phyloP scores from a whole-genome alignment of 2,888 invertebrate genomes.

The Drosophila histrio region DNA sequence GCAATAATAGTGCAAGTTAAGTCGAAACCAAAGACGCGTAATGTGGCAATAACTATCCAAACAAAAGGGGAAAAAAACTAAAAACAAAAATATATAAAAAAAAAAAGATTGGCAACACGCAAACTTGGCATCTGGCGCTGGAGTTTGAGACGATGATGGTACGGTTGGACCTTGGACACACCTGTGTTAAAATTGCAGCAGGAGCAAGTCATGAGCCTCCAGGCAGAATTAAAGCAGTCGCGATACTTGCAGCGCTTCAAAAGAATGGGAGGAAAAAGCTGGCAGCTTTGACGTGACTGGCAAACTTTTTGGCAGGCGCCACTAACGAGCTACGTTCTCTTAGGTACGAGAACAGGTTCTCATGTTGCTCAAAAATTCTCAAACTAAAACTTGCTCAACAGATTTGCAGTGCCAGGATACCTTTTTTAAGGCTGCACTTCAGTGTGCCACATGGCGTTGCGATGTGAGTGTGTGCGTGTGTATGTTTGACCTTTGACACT shows the following conservation, averaged over 20 bases:
- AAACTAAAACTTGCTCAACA: conserved; percentile 75
- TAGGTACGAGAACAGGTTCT: conserved; percentile 36
- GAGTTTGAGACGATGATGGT: conserved; percentile 31
- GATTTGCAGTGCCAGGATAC: conserved; percentile 62
- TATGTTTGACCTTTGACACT: conserved; percentile 76
- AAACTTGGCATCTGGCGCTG: conserved; percentile 73
- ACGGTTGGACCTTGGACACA: conserved; percentile 65
- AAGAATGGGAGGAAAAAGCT: conserved; percentile 38
- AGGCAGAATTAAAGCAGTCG: conserved; percentile 68
- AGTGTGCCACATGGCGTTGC: conserved; percentile 68
- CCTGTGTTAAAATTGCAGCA: conserved; percentile 69
- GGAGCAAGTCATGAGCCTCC: conserved; percentile 71
- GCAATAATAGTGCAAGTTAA: background rate
- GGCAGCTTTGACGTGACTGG: conserved; percentile 77
- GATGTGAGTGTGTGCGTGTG: conserved; percentile 24
- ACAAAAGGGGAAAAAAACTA: conserved; percentile 17
- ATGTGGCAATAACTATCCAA: conserved; percentile 33
- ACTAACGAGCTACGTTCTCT: conserved; percentile 65
- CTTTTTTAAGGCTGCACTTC: conserved; percentile 73
- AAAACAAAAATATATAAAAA: conserved; percentile 18
- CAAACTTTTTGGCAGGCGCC: conserved; percentile 78
- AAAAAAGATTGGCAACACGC: conserved; percentile 57
- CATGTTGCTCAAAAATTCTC: conserved; percentile 72
- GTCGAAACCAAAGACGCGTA: conserved; percentile 17
- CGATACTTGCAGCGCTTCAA: conserved; percentile 39